Evolutionary conservation across 1,140 invertebrate genomes (phyloP).

Genomic region (Dolichoris vasculosae): DNA sequence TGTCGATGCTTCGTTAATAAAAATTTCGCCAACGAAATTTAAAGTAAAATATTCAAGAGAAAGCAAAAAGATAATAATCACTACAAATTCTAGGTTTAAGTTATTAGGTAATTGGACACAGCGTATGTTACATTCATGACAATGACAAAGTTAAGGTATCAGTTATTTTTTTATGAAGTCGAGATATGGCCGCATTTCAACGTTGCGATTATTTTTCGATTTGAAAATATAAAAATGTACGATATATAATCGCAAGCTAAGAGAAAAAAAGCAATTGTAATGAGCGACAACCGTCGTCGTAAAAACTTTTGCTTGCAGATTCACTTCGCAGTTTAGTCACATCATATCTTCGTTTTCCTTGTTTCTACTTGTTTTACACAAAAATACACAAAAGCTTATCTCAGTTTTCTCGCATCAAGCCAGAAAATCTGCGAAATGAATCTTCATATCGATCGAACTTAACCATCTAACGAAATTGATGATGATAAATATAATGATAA

Average conservation of each 20-base stretch:
- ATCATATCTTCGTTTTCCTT: conserved; percentile 37
- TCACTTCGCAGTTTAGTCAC: conserved; percentile 47
- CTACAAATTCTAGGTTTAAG: conserved; percentile 50
- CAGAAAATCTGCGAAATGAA: conserved; percentile 48
- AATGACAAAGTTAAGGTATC: conserved; percentile 62
- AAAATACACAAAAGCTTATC: conserved; percentile 48
- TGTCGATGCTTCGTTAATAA: conserved; percentile 10
- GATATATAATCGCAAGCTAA: conserved; percentile 42
- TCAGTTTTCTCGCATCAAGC: conserved; percentile 49
- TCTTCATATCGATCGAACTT: conserved; percentile 17
- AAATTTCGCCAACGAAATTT: conserved; percentile 38
- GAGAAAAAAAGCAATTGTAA: conserved; percentile 44
- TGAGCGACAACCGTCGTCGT: conserved; percentile 14
- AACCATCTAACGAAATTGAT: conserved; percentile 26
- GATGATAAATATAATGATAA: conserved; percentile 44
- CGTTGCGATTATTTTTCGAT: conserved; percentile 20
- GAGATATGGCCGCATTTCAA: conserved; percentile 70
- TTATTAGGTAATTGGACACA: conserved; percentile 62
- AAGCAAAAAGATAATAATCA: conserved; percentile 49
- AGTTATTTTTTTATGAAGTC: conserved; percentile 57
- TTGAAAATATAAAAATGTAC: conserved; percentile 40
- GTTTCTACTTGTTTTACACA: conserved; percentile 33
- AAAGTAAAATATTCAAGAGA: conserved; percentile 40
- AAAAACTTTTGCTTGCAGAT: conserved; percentile 35
- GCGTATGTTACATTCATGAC: conserved; percentile 58